These are phyloP conservation scores for Mesitornis unicolor DNA, from an alignment of 2,113 vertebrate genomes.

Conservation along the genomic window DNA sequence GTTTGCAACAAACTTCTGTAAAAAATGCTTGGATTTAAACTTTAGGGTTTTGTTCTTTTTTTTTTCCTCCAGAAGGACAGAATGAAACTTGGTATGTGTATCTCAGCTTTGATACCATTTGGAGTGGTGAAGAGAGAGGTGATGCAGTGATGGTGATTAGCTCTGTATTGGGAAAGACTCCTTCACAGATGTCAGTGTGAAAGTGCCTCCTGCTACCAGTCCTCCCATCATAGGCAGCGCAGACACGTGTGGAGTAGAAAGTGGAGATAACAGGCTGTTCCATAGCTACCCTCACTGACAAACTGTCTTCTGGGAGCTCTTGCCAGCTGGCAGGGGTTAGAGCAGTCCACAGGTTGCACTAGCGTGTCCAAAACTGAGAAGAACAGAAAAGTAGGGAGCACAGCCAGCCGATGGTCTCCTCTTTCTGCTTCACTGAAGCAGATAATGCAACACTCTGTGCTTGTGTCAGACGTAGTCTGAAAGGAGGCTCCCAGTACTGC, in stretches of 20 bases:
- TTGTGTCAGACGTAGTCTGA: not conserved
- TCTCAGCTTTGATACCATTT: not conserved
- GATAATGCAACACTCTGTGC: not conserved
- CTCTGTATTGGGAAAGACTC: not conserved
- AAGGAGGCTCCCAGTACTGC: not conserved
- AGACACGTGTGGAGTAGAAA: not conserved
- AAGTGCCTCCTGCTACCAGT: not conserved
- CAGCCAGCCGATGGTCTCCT: slow-evolving; percentile 7
- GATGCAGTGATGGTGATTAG: not conserved
- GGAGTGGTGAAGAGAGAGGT: not conserved
- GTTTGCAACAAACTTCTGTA: not conserved
- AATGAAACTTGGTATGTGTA: not conserved
- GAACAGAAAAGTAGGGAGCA: not conserved
- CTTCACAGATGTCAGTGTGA: rapidly evolving
- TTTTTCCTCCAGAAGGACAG: no score
- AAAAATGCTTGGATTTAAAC: not conserved
- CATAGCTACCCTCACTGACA: not conserved
- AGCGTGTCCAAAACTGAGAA: not conserved
- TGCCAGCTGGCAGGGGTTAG: not conserved
- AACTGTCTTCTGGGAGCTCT: not conserved
- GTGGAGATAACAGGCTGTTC: not conserved
- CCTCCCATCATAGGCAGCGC: not conserved
- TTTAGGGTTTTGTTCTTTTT: no score
- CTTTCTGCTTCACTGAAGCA: slow-evolving; percentile 32
- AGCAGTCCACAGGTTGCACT: not conserved